These are phyloP conservation scores for Metaphire vulgaris DNA, from an alignment of 1,140 invertebrate genomes.

Conservation along the genomic window DNA sequence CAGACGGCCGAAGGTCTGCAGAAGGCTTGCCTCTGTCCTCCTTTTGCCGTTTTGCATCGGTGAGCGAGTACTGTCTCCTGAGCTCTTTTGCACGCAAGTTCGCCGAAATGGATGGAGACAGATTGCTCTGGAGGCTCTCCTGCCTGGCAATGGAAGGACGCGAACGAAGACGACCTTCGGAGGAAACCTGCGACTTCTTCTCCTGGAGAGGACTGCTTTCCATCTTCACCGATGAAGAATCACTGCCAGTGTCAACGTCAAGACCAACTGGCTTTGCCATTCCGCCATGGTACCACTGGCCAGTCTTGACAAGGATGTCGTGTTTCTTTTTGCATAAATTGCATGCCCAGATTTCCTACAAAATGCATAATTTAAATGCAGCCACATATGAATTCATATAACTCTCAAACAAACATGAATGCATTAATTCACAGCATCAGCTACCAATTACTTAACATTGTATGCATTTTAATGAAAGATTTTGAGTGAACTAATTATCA, in stretches of 20 bases:
- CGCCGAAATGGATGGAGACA: constrained; percentile 63
- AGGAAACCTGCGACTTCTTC: constrained; percentile 26
- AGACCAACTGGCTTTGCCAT: constrained; percentile 46
- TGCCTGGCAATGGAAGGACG: constrained; percentile 9
- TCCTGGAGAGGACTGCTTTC: constrained; percentile 39
- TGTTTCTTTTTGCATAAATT: constrained; percentile 98
- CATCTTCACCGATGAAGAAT: constrained; percentile 34
- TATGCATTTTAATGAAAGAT: too few relatives aligned
- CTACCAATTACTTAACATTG: too few relatives aligned
- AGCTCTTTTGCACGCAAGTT: constrained; percentile 56
- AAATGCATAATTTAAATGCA: too few relatives aligned
- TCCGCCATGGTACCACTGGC: constrained; percentile 56
- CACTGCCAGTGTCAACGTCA: constrained; percentile 38
- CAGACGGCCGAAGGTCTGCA: neutral
- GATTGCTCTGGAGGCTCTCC: constrained; percentile 31
- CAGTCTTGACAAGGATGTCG: constrained; percentile 93
- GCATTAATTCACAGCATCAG: too few relatives aligned
- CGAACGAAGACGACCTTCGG: neutral
- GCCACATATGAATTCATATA: too few relatives aligned
- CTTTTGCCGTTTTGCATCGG: constrained; percentile 52
- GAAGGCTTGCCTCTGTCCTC: neutral
- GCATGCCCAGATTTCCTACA: constrained; percentile 94
- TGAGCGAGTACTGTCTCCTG: constrained; percentile 72
- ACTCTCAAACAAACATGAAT: too few relatives aligned
- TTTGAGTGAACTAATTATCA: too few relatives aligned